Base-by-base conservation (phyloP, 1,140 invertebrate species). In the Vanessa tameamea region DNA sequence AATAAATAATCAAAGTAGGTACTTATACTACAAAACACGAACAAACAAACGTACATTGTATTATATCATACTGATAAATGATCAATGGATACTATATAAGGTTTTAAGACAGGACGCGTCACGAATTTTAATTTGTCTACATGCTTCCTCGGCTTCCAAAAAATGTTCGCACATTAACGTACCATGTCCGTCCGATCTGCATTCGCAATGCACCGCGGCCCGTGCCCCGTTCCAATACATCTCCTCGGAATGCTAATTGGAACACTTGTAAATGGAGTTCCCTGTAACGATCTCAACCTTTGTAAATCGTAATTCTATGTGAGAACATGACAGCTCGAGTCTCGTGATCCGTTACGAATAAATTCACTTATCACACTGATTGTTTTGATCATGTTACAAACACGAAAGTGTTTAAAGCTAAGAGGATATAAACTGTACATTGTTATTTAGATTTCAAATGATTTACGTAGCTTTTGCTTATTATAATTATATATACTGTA, bases 161-260 rank as follows among this genome's bases (percentile, higher is more conserved):
- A 59, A 26, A 59, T 50, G 4, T 53, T 59, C 55, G 55, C 55
- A 26, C 20, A 59, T 59, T 31, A 14, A 26, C 55, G 23, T 26
- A 59, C 20, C 23, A 13, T 3, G 55, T 55, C 26, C 50, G 31
- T 68, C 13, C 65, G 48, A 55, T 68, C 65, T 59, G 51, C 70
- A 72, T 68, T 66, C 51, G 23, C 37, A 31, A 66, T 48, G 68
- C 68, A 61, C 13, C 55, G 15, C 64, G 55, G 23, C 20, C 70
- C 70, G 63, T 57, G 70, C 63, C 70, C 50, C 51, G 65, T 66
- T 72, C 70, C 66, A 65, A 72, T 72, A 63, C 16, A 55, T 47
- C 63, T 16, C 65, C 37, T 11, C 65, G 51, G 65, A 68, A 68
- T 68, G 65, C 51, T 68, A 68, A 68, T 55, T 68, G 12, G 65